These are phyloP conservation scores for Orius insidiosus DNA, from an alignment of 1,140 invertebrate genomes.

Conservation along the genomic window DNA sequence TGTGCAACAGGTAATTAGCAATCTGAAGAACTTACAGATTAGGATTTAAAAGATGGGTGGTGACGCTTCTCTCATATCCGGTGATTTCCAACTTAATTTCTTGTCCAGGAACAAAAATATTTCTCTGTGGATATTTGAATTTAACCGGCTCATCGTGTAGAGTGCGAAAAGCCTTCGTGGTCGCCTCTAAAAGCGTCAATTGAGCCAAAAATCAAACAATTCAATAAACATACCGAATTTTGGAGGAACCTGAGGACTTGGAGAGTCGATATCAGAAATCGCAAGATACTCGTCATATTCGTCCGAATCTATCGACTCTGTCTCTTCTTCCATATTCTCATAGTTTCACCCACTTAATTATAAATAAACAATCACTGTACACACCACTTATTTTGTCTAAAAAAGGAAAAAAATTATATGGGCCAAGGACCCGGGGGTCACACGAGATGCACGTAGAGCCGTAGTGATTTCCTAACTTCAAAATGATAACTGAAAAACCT, in stretches of 20 bases:
- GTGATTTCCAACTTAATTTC: slow-evolving; percentile 53
- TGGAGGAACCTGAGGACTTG: not conserved
- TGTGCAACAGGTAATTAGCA: no score
- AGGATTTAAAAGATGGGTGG: slow-evolving; percentile 64
- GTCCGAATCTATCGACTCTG: not conserved
- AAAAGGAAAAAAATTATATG: no score
- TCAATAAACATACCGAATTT: not conserved
- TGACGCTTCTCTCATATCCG: slow-evolving; percentile 54
- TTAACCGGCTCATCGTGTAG: slow-evolving; percentile 47
- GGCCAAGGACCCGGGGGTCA: no score
- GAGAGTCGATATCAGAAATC: slow-evolving; percentile 29
- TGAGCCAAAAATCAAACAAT: not conserved
- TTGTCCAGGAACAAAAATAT: slow-evolving; percentile 58
- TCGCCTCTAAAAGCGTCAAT: not conserved
- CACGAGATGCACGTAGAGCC: no score
- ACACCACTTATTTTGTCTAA: no score
- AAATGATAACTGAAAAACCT: no score
- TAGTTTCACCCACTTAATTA: no score
- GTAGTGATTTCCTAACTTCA: no score
- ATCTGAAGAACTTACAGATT: slow-evolving; percentile 44
- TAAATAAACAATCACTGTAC: no score
- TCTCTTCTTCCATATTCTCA: no score
- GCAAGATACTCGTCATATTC: slow-evolving; percentile 43
- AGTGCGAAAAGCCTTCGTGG: slow-evolving; percentile 32
- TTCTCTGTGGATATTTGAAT: slow-evolving; percentile 49